A percentile compares a stretch with the other conserved stretches of the same genome.
Conservation (phyloP, 92 coral and sea anemone species). For the Diadumene lineata region DNA sequence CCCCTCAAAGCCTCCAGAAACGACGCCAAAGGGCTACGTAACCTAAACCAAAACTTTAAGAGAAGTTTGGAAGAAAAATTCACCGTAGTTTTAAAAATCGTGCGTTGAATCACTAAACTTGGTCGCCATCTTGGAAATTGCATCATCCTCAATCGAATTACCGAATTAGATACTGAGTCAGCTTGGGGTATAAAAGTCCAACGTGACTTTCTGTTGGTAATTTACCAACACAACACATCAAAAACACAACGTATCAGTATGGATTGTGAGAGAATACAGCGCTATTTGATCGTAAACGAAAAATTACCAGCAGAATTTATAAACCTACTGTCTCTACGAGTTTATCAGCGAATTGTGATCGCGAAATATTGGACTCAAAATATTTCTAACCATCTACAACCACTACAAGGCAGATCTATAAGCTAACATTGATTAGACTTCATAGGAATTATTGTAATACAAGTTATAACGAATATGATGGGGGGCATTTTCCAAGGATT, state of each 20-base stretch:
- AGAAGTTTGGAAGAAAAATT: not conserved
- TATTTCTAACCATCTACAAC: not conserved
- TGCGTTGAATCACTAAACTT: slow-evolving; percentile 6
- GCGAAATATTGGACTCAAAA: not conserved
- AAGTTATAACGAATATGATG: not conserved
- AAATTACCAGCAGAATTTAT: not conserved
- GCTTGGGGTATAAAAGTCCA: slow-evolving; percentile 9
- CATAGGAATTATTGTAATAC: not conserved
- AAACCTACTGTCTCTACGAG: not conserved
- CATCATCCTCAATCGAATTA: slow-evolving; percentile 25
- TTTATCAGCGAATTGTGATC: not conserved
- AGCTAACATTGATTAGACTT: slow-evolving; percentile 2
- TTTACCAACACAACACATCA: slow-evolving; percentile 24
- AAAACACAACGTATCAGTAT: slow-evolving; percentile 8
- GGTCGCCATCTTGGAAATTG: slow-evolving; percentile 29
- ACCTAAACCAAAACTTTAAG: not conserved
- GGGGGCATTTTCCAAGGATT: slow-evolving; percentile 6
- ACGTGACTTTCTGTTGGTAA: slow-evolving; percentile 19
- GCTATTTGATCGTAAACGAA: not conserved
- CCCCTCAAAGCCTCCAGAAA: not conserved
- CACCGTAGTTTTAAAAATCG: not conserved
- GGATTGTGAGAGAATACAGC: slow-evolving; percentile 12
- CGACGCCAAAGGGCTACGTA: not conserved
- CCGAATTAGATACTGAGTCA: slow-evolving; percentile 14
- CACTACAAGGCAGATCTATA: not conserved